Evolutionary conservation across 2,797 vertebrate species (phyloP).

Genomic region (Acanthopagrus latus): DNA sequence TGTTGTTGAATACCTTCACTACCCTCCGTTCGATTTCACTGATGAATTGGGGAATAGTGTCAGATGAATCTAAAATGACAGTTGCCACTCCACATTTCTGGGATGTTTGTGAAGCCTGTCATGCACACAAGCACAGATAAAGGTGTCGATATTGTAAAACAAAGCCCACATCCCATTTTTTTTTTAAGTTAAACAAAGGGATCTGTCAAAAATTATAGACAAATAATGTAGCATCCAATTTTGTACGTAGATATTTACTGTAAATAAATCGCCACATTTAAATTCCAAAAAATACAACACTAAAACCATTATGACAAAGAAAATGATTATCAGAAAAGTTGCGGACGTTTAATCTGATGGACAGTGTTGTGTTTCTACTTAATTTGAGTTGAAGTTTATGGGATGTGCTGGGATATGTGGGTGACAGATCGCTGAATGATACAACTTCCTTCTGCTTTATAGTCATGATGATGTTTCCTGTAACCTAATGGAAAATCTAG

Average conservation of each 20-base stretch:
- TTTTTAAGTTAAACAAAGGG: neutral
- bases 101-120: neutral
- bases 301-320: neutral
- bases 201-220: neutral
- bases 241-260: neutral
- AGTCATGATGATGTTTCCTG: neutral
- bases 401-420: neutral
- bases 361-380: neutral
- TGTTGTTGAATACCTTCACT: neutral
- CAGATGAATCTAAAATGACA: neutral
- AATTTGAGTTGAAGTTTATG: neutral
- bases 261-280: neutral
- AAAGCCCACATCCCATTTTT: neutral
- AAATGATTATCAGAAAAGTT: neutral
- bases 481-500: constrained; percentile 39
- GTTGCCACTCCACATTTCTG: neutral
- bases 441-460: constrained; percentile 18
- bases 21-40: neutral
- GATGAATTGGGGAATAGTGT: neutral
- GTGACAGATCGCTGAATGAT: constrained; percentile 3
- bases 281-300: neutral
- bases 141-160: neutral
- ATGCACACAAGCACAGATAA: neutral
- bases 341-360: neutral
- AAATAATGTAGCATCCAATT: neutral